Evolutionary conservation across 2,797 vertebrate species (phyloP).

Genomic region (Clamator glandarius): DNA sequence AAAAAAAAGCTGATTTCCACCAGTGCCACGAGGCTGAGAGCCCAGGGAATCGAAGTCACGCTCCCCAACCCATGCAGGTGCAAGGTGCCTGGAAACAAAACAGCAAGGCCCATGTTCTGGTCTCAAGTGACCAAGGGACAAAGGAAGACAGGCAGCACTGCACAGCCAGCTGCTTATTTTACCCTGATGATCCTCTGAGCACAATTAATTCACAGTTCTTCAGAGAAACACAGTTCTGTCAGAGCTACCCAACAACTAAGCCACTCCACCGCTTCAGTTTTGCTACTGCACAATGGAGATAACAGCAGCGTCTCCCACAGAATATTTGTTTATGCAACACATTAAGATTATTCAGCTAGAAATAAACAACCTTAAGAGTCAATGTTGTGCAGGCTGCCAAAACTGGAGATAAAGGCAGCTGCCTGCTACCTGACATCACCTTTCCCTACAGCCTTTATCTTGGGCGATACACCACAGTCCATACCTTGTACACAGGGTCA

Average conservation of each 20-base stretch:
- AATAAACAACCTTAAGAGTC: neutral
- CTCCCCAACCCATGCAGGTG: too few relatives aligned
- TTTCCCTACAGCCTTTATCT: neutral
- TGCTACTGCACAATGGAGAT: accelerated
- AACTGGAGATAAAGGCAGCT: neutral
- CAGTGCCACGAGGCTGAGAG: too few relatives aligned
- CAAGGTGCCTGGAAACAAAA: accelerated
- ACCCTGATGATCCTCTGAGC: neutral
- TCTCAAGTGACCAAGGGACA: neutral
- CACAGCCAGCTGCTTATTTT: neutral
- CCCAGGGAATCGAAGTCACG: neutral
- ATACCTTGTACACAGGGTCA: constrained; percentile 80
- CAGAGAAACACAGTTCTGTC: neutral
- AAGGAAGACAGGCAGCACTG: neutral
- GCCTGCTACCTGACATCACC: neutral
- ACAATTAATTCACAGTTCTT: neutral
- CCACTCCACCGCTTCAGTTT: neutral
- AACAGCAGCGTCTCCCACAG: accelerated
- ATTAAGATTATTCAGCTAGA: neutral
- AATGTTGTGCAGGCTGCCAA: neutral
- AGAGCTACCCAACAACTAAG: neutral
- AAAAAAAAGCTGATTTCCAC: neutral
- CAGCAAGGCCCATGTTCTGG: neutral
- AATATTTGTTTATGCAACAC: neutral
- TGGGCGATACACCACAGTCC: accelerated